Base-by-base conservation (phyloP, 64 coral and sea anemone genomes). In the Dendrophyllia cribrosa region DNA sequence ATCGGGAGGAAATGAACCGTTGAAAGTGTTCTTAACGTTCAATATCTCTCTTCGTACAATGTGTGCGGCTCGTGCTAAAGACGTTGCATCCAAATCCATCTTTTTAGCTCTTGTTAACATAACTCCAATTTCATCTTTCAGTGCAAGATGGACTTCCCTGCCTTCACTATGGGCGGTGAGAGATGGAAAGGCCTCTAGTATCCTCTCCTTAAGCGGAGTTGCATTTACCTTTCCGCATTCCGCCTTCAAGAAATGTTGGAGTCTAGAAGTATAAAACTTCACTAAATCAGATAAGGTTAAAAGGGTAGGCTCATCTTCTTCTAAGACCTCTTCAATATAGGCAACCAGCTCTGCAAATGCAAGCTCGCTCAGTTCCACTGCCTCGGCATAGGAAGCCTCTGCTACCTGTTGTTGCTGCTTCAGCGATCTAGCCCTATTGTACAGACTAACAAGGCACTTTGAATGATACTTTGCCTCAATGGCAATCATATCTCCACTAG, bases 401-500 rank as follows among this genome's bases (percentile, higher is more conserved):
- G 26, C 68, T 47, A 87, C 64, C 79, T 34, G 76, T 56, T 82
- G 66, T 24, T 16, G 58, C n/a, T n/a, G n/a, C 64, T 72, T 95
- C 21, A 78, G 9, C 24, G n/a, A 65, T 17, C 70, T 78, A 74
- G 80, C 78, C 64, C 47, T 11, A 65, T 95, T 95, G 26, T 95
- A 90, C 70, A 90, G 34, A 78, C 60, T 46, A 85, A 88, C 85
- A 43, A 93, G 43, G 83, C 92, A 95, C 46, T 89, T 94, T 19
- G 79, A 79, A 87, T 58, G 66, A 4, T 70, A 70, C 21, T n/a
- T 65, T 65, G 62, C 62, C 26, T 94, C 87, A n/a, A 52, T 94
- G 3, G 93, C 93, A 56, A 94, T 94, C 50, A 94, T 60, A 89
- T 95, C 87, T 8, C 93, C 93, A 77, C 68, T 59, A 74, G 93